Evolutionary conservation across 2,888 invertebrate genomes (phyloP).

Genomic region (Hydroisotoma schaefferi): DNA sequence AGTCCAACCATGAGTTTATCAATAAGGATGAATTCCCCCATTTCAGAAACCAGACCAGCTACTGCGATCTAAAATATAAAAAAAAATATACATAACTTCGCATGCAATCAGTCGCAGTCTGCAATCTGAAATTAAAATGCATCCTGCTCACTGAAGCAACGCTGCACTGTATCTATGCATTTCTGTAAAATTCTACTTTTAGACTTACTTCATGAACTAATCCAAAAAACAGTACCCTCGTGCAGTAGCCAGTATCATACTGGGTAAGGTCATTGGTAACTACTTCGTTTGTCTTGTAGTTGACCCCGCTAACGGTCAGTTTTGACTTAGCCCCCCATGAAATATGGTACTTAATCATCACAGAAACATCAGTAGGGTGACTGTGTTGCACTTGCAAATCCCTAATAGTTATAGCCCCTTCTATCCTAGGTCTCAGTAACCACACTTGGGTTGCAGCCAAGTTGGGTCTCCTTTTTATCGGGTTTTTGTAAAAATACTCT

Average conservation of each 20-base stretch:
- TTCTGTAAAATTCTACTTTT: no score
- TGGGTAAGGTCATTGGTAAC: slow-evolving; percentile 36
- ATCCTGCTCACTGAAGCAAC: not conserved
- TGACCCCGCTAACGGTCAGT: slow-evolving; percentile 31
- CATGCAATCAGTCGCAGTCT: not conserved
- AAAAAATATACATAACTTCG: not conserved
- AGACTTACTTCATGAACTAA: slow-evolving; percentile 41
- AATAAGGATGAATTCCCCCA: slow-evolving; percentile 39
- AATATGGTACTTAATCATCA: slow-evolving; percentile 42
- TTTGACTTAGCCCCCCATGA: slow-evolving; percentile 31
- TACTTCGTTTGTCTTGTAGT: slow-evolving; percentile 35
- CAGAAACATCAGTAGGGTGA: slow-evolving; percentile 27
- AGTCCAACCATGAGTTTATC: slow-evolving; percentile 43
- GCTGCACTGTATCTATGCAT: no score
- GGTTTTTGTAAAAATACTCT: slow-evolving; percentile 31
- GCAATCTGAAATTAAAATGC: no score
- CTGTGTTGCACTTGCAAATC: slow-evolving; percentile 20
- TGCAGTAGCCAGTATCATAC: slow-evolving; percentile 40
- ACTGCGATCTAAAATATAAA: slow-evolving; percentile 10
- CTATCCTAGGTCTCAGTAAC: slow-evolving; percentile 17
- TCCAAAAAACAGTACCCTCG: slow-evolving; percentile 38
- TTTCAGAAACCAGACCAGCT: slow-evolving; percentile 25
- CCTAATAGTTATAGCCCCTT: slow-evolving; percentile 22
- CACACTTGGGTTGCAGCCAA: slow-evolving; percentile 22
- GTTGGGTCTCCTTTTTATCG: slow-evolving; percentile 21